phyloP scores from a whole-genome alignment of 2,113 vertebrate genomes.

The Ciconia maguari region DNA sequence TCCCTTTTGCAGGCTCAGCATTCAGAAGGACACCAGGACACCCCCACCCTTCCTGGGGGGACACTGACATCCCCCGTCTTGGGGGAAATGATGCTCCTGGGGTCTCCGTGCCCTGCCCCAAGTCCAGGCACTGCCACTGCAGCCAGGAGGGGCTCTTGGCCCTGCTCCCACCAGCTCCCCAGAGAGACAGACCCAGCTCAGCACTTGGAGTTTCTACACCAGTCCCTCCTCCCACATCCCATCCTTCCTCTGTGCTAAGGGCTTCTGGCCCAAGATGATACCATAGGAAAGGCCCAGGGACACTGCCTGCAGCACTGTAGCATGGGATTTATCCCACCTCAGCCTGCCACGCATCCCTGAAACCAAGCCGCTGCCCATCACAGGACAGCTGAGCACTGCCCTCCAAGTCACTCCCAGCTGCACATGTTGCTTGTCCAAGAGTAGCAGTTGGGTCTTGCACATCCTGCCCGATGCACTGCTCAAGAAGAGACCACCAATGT shows the following conservation, averaged over 20 bases:
- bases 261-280: neutral
- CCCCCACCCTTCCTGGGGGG: neutral
- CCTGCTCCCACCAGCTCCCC: neutral
- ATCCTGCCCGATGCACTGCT: accelerated
- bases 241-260: neutral
- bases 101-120: neutral
- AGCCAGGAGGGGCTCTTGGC: neutral
- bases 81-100: accelerated
- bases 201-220: neutral
- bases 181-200: neutral
- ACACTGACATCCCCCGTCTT: no score
- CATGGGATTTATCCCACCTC: neutral
- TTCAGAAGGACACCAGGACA: neutral
- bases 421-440: accelerated
- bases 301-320: neutral
- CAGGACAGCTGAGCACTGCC: neutral
- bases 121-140: neutral
- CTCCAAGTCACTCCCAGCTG: neutral
- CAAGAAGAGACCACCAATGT: neutral
- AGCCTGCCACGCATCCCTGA: neutral
- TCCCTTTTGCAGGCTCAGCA: neutral
- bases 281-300: neutral
- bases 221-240: neutral
- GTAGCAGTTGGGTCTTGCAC: neutral
- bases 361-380: accelerated